phyloP scores from a whole-genome alignment of 2,797 vertebrate genomes.

The Pangasius larnaudii region DNA sequence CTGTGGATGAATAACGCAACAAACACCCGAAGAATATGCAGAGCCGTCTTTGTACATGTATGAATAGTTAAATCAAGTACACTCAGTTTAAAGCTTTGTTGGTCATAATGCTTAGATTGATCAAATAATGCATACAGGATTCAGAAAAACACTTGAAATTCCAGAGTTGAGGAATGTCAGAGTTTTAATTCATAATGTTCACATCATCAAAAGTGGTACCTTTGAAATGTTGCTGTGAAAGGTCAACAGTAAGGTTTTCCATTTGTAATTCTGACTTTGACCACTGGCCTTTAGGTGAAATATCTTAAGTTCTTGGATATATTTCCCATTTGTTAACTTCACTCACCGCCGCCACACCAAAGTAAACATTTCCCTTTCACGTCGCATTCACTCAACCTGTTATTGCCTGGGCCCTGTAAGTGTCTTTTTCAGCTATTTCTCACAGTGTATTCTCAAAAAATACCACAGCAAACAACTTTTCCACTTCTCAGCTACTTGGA shows the following conservation, averaged over 20 bases:
- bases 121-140: not conserved
- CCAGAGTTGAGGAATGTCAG: not conserved
- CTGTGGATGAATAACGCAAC: not conserved
- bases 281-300: conserved; percentile 11
- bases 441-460: not conserved
- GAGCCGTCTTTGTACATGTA: not conserved
- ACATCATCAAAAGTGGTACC: not conserved
- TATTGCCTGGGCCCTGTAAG: not conserved
- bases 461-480: not conserved
- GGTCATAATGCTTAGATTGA: not conserved
- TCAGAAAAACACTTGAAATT: not conserved
- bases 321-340: conserved; percentile 19
- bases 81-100: not conserved
- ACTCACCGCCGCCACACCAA: not conserved
- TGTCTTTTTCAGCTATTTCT: not conserved
- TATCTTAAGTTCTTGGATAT: conserved; percentile 15
- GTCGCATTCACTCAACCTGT: not conserved
- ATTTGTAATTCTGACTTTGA: conserved; percentile 15
- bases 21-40: not conserved
- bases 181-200: not conserved
- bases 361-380: conserved; percentile 17
- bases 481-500: not conserved
- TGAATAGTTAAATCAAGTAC: not conserved
- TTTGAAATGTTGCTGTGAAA: not conserved
- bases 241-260: not conserved